These are phyloP conservation scores for Diorhabda elongata DNA, from an alignment of 1,140 invertebrate genomes.

Conservation along the genomic window DNA sequence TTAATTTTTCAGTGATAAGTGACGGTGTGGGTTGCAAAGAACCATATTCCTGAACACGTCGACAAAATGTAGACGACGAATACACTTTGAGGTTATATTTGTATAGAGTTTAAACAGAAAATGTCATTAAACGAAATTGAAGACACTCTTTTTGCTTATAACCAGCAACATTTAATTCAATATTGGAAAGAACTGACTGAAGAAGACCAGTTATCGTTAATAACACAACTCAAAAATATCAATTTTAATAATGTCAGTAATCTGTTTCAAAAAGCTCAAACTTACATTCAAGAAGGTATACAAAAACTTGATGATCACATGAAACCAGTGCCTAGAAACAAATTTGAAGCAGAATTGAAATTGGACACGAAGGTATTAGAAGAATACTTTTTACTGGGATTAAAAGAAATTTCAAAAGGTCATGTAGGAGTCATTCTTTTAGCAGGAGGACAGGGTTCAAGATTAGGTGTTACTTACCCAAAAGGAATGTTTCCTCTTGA, in stretches of 20 bases:
- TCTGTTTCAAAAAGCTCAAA: slow-evolving; percentile 62
- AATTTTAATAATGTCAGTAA: slow-evolving; percentile 63
- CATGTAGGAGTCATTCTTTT: slow-evolving; percentile 79
- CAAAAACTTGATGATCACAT: slow-evolving; percentile 72
- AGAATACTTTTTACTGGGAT: slow-evolving; percentile 62
- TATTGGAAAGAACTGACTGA: slow-evolving; percentile 75
- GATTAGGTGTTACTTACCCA: slow-evolving; percentile 88
- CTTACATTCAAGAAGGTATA: slow-evolving; percentile 55
- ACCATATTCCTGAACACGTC: slow-evolving; percentile 10
- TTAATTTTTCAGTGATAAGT: neutral
- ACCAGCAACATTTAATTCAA: slow-evolving; percentile 80
- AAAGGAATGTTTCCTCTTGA: slow-evolving; percentile 95
- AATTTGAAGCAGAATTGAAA: slow-evolving; percentile 64
- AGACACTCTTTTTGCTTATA: neutral
- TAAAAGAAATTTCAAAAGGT: slow-evolving; percentile 69
- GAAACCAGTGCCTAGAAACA: slow-evolving; percentile 71
- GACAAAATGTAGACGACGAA: neutral
- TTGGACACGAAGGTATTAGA: slow-evolving; percentile 57
- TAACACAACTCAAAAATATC: slow-evolving; percentile 59
- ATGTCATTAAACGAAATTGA: slow-evolving; percentile 9
- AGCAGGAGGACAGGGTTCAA: slow-evolving; percentile 73
- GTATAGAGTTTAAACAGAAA: neutral
- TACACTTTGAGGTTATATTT: neutral
- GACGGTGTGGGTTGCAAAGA: slow-evolving; percentile 3
- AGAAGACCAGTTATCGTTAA: slow-evolving; percentile 58